Base-by-base conservation (phyloP, 2,113 vertebrate genomes). In the Elgaria multicarinata region DNA sequence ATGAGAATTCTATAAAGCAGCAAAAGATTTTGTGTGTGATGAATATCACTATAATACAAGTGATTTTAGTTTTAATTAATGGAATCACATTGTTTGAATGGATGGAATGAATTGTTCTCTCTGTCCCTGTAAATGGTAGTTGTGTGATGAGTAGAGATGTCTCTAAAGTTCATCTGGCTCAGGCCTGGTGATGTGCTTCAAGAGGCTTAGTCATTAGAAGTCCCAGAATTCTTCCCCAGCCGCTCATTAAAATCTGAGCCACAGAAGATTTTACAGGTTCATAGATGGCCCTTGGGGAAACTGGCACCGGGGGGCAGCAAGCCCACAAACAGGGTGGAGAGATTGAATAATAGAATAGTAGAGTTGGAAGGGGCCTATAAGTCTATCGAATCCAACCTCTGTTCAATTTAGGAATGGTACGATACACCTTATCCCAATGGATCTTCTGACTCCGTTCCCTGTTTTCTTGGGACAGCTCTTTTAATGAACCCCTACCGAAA, bases 51-150 rank as follows among this genome's bases (percentile, higher is more conserved):
- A 78, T 83, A 22, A 42, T 77, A 1, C 83, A 89, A n/a, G 91
- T 66, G 31, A 88, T 85, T 14, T 95, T 85, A 50, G 83, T 91
- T 86, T 72, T 72, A 87, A 67, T 82, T 87, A 75, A 95, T 55
- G 92, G 39, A 26, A 85, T 88, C 64, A n/a, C 4, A 2, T 94
- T 92, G 86, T 91, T 89, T 88, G 71, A 90, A 72, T 84, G 71
- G 85, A 92, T 95, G 94, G 92, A 50, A 84, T 74, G 6, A 66
- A 92, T 94, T 92, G 84, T 93, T 94, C 46, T 74, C 16, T 36
- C 72, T 71, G 6, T 62, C 10, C 0, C 0, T 92, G 93, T 92
- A 83, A 91, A 85, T 90, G 1, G 87, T 53, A 20, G 31, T 89
- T 84, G 53, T 91, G 44, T 90, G 66, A 78, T 83, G 91, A 22